Evolutionary conservation across 1,140 invertebrate species (phyloP).

Genomic region (Dendroctonus ponderosae): DNA sequence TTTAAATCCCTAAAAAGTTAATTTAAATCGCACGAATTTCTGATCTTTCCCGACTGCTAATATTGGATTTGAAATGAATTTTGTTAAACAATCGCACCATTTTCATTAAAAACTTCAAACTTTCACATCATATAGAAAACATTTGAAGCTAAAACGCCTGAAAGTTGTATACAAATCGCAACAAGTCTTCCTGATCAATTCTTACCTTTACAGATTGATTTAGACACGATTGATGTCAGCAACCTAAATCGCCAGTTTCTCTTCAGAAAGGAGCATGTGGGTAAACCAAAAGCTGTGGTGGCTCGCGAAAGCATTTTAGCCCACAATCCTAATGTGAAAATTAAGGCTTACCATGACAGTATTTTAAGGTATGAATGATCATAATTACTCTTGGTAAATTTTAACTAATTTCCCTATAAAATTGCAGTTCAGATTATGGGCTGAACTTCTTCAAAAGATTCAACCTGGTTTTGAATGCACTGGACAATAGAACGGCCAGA

Average conservation of each 20-base stretch:
- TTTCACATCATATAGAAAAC: no score
- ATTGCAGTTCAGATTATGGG: constrained; percentile 82
- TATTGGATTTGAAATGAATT: no score
- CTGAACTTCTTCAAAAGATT: constrained; percentile 92
- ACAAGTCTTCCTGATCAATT: no score
- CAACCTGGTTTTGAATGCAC: constrained; percentile 90
- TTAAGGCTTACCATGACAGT: constrained; percentile 89
- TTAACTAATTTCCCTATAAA: constrained; percentile 26
- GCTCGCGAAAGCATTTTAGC: constrained; percentile 85
- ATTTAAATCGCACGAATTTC: no score
- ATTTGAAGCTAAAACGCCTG: no score
- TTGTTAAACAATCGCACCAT: no score
- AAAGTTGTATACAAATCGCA: no score
- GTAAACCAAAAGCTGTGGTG: constrained; percentile 89
- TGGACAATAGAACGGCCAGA: constrained; percentile 94
- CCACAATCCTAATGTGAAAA: constrained; percentile 87
- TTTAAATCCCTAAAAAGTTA: no score
- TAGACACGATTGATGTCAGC: constrained; percentile 99
- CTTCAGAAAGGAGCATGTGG: constrained; percentile 96
- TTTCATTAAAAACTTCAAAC: background rate
- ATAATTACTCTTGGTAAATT: background rate
- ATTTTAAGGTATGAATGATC: constrained; percentile 73
- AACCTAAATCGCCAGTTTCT: constrained; percentile 98
- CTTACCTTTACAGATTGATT: constrained; percentile 77
- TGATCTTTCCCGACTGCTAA: no score